These are phyloP conservation scores for Rhyzopertha dominica DNA, from an alignment of 1,140 invertebrate species.

Conservation along the genomic window DNA sequence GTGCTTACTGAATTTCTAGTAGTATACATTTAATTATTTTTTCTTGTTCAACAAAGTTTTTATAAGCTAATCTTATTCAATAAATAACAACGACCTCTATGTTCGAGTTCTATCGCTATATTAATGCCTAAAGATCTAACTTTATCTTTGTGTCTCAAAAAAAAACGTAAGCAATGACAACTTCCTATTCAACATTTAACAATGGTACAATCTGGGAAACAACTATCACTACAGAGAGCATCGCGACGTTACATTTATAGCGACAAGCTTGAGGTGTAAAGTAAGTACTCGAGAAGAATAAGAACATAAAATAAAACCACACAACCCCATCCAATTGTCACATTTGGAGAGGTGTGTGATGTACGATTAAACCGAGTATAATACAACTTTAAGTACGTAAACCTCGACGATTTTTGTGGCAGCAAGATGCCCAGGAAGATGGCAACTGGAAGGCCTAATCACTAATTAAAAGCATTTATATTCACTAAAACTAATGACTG, in stretches of 20 bases:
- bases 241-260: slow-evolving; percentile 19
- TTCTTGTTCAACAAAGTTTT: no score
- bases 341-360: no score
- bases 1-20: slow-evolving; percentile 16
- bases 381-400: neutral
- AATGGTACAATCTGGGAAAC: slow-evolving; percentile 17
- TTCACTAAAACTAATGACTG: slow-evolving; percentile 29
- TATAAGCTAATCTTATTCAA: slow-evolving; percentile 36
- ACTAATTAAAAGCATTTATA: slow-evolving; percentile 20
- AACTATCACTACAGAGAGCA: neutral
- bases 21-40: slow-evolving; percentile 27
- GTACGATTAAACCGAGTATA: no score
- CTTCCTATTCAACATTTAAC: slow-evolving; percentile 26
- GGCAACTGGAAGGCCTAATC: slow-evolving; percentile 24
- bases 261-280: slow-evolving; percentile 27
- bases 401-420: neutral
- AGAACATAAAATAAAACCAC: no score
- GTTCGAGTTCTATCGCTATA: slow-evolving; percentile 31
- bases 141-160: slow-evolving; percentile 14
- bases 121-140: slow-evolving; percentile 7
- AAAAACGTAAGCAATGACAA: slow-evolving; percentile 16
- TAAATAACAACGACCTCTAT: slow-evolving; percentile 45
- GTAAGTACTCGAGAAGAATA: slow-evolving; percentile 15
- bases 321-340: no score
- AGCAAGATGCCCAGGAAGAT: slow-evolving; percentile 1